Evolutionary conservation across 2,888 invertebrate species (phyloP).

Genomic region (Auanema freiburgensis): DNA sequence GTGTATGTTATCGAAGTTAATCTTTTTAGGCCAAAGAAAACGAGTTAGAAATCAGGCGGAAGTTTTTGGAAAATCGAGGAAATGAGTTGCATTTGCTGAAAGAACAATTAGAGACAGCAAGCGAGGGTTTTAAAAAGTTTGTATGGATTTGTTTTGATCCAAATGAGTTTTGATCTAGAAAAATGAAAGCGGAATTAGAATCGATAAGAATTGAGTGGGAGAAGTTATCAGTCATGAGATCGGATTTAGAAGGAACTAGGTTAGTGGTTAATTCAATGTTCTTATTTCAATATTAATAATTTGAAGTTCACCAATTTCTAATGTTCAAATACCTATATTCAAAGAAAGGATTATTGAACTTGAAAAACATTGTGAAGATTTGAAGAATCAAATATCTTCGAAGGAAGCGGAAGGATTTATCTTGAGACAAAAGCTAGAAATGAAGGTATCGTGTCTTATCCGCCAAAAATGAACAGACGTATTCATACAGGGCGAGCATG

Average conservation of each 20-base stretch:
- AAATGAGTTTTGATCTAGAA: slow-evolving; percentile 4
- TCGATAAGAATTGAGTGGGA: slow-evolving; percentile 18
- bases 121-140: slow-evolving; percentile 17
- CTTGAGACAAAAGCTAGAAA: too few relatives aligned
- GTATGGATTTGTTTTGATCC: not conserved
- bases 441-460: too few relatives aligned
- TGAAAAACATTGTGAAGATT: slow-evolving; percentile 7
- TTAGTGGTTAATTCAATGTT: not conserved
- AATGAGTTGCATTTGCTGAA: slow-evolving; percentile 14
- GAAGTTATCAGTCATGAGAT: slow-evolving; percentile 11
- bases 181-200: slow-evolving; percentile 19
- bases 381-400: not conserved
- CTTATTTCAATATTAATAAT: not conserved
- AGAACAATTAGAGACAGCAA: slow-evolving; percentile 16
- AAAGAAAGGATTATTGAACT: slow-evolving; percentile 8
- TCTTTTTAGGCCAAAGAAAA: slow-evolving; percentile 15
- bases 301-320: slow-evolving; percentile 8
- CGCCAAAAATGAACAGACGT: too few relatives aligned
- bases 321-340: slow-evolving; percentile 4
- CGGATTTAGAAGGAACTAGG: not conserved
- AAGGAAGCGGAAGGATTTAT: too few relatives aligned
- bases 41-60: slow-evolving; percentile 7
- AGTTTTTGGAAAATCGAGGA: slow-evolving; percentile 16
- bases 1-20: not conserved
- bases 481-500: too few relatives aligned